Conservation (phyloP, 2,113 vertebrate genomes). For the Enhydra lutris region DNA sequence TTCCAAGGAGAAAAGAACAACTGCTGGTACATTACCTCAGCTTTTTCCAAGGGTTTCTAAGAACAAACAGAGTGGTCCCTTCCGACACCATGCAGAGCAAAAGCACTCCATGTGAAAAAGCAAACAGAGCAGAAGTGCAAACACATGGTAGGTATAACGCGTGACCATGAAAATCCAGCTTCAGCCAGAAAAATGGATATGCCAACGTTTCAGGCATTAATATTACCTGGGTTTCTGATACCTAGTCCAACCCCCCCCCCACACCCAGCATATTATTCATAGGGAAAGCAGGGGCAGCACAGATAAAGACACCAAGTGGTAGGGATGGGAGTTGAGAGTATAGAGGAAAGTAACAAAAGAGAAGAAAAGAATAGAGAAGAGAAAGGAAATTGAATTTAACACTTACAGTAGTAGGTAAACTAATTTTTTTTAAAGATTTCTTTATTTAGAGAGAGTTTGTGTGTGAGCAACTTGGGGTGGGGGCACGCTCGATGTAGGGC, state of each 20-base stretch:
- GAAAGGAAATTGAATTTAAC: not conserved
- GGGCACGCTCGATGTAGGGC: too few relatives aligned
- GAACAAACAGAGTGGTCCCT: not conserved
- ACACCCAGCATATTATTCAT: not conserved
- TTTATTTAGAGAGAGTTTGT: not conserved
- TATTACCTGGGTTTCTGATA: not conserved
- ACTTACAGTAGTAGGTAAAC: not conserved
- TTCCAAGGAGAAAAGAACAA: not conserved
- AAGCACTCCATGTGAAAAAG: rapidly evolving
- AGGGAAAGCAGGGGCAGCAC: not conserved
- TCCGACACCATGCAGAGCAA: not conserved
- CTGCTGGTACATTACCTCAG: not conserved
- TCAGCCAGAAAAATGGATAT: not conserved
- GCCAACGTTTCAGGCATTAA: too few relatives aligned
- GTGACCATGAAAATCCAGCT: not conserved
- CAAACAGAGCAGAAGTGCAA: not conserved
- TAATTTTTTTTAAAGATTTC: not conserved
- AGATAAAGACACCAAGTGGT: not conserved
- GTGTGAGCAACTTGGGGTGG: not conserved
- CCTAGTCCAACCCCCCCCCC: not conserved
- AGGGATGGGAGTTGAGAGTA: not conserved
- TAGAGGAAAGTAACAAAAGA: not conserved
- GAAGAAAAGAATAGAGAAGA: not conserved
- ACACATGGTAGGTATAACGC: rapidly evolving
- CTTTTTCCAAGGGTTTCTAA: not conserved